Percentiles rank a stretch among this genome's conserved stretches.
phyloP scores from a whole-genome alignment of 2,888 invertebrate genomes.

The Tinea semifulvella region DNA sequence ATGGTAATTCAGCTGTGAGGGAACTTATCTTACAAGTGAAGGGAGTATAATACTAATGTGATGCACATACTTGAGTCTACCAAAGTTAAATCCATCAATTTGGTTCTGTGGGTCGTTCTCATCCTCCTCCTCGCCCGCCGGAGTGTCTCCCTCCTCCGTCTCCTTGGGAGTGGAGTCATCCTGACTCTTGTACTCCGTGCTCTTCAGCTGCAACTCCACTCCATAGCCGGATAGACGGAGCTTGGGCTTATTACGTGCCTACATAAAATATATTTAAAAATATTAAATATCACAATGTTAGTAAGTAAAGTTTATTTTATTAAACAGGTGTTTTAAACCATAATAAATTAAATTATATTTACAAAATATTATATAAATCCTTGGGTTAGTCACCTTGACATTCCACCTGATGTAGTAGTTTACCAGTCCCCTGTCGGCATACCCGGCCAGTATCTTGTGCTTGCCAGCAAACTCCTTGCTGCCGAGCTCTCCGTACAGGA shows the following conservation, averaged over 20 bases:
- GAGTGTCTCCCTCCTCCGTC: slow-evolving; percentile 51
- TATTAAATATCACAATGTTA: no score
- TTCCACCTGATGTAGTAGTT: slow-evolving; percentile 92
- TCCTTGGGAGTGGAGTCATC: slow-evolving; percentile 85
- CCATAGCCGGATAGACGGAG: slow-evolving; percentile 95
- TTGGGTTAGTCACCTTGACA: no score
- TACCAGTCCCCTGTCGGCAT: slow-evolving; percentile 75
- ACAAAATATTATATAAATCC: no score
- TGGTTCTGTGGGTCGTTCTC: slow-evolving; percentile 75
- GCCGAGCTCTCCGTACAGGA: slow-evolving; percentile 92
- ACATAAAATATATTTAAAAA: background rate
- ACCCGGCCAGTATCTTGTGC: slow-evolving; percentile 75
- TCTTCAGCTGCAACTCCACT: slow-evolving; percentile 97
- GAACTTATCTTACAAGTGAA: no score
- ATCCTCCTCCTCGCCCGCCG: slow-evolving; percentile 58
- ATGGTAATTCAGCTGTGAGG: no score
- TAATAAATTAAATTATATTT: no score
- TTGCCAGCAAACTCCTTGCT: slow-evolving; percentile 75
- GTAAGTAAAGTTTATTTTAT: background rate
- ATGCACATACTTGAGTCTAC: slow-evolving; percentile 75
- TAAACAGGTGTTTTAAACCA: background rate
- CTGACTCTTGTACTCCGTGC: slow-evolving; percentile 98
- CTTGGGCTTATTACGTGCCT: slow-evolving; percentile 35
- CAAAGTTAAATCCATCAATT: slow-evolving; percentile 90
- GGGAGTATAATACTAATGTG: no score